Evolutionary conservation across 2,113 vertebrate genomes (phyloP).

Genomic region (Chamaea fasciata): DNA sequence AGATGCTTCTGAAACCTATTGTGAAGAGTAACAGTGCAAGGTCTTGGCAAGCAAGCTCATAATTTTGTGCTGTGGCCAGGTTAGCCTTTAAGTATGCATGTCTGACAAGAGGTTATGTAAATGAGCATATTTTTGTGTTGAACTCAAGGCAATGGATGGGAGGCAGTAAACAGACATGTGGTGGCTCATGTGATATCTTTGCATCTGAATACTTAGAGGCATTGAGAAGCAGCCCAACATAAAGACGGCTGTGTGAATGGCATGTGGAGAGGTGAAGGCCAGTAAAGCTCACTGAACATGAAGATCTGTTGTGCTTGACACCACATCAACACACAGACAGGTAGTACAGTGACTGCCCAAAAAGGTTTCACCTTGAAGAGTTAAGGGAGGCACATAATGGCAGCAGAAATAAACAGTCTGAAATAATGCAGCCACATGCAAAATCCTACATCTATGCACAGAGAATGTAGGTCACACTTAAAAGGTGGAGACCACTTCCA

Average conservation of each 20-base stretch:
- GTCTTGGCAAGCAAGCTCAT: background rate
- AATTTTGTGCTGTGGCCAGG: constrained; percentile 11
- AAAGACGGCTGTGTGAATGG: background rate
- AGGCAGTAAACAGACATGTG: background rate
- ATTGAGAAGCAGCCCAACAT: background rate
- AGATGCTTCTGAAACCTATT: background rate
- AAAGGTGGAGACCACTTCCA: background rate
- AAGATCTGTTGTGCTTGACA: background rate
- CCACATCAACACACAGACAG: background rate
- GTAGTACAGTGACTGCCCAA: background rate
- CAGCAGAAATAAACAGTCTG: background rate
- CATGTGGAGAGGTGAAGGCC: background rate
- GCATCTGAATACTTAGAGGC: background rate
- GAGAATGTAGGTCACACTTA: background rate
- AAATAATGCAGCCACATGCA: background rate
- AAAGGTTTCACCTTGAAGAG: background rate
- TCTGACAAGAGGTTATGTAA: constrained; percentile 41
- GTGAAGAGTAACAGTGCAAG: background rate
- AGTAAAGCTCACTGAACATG: background rate
- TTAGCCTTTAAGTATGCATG: constrained; percentile 4
- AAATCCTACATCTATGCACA: background rate
- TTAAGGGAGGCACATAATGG: background rate
- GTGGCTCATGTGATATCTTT: background rate
- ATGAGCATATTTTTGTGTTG: background rate
- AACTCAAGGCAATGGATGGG: background rate